Percentiles rank a stretch among this genome's conserved stretches.
Evolutionary conservation across 2,113 vertebrate genomes (phyloP).

Genomic region (Entosphenus tridentatus): DNA sequence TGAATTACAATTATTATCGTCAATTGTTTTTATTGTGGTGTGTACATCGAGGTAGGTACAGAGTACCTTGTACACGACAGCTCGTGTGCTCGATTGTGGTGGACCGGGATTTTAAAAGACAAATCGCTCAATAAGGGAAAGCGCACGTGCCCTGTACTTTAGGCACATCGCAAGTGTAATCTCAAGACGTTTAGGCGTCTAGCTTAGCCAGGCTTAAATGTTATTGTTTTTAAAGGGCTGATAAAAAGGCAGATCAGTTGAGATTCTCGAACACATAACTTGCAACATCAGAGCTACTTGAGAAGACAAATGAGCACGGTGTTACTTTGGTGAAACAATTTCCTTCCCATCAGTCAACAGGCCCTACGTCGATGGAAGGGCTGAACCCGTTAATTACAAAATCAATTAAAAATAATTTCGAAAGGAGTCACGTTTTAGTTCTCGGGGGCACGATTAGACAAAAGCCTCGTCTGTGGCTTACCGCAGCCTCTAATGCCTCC

Average conservation of each 20-base stretch:
- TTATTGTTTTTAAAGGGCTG: constrained; percentile 1
- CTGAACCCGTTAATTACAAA: constrained; percentile 70
- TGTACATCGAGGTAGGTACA: no score
- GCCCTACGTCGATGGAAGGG: constrained; percentile 37
- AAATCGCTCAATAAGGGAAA: no score
- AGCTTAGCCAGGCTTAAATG: no score
- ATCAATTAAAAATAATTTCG: constrained; percentile 79
- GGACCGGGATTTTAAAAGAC: no score
- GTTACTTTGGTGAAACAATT: constrained; percentile 23
- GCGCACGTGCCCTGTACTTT: no score
- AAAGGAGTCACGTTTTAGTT: constrained; percentile 39
- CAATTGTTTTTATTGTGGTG: no score
- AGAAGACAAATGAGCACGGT: constrained; percentile 5
- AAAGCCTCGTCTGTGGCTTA: constrained; percentile 40
- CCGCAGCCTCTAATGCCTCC: constrained; percentile 23
- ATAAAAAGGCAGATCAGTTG: neutral
- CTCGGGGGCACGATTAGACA: constrained; percentile 55
- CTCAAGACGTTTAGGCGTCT: no score
- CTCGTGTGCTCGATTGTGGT: no score
- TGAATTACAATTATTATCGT: no score
- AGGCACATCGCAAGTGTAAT: no score
- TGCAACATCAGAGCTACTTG: constrained; percentile 6
- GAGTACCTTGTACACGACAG: no score
- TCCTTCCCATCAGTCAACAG: constrained; percentile 33
- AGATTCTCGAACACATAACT: constrained; percentile 4